Evolutionary conservation across 2,113 vertebrate species (phyloP).

Genomic region (Geococcyx californianus): DNA sequence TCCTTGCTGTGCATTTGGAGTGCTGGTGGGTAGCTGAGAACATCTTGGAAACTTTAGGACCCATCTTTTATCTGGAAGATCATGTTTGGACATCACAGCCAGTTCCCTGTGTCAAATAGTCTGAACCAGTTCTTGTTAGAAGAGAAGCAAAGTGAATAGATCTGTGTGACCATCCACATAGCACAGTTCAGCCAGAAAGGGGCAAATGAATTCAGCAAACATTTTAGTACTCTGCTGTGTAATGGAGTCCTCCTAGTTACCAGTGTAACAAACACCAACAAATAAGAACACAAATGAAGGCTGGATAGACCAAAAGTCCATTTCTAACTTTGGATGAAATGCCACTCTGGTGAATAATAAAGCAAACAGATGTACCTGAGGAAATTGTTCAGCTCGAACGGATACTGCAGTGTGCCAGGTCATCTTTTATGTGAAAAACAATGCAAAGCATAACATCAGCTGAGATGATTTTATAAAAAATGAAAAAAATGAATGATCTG

Average conservation of each 20-base stretch:
- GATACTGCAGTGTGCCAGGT: background rate
- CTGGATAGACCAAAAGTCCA: background rate
- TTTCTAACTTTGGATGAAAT: background rate
- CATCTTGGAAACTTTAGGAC: background rate
- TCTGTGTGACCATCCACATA: fast-evolving
- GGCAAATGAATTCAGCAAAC: background rate
- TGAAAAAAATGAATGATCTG: background rate
- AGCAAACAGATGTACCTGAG: background rate
- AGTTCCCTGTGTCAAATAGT: background rate
- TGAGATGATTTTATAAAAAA: background rate
- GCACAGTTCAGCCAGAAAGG: background rate
- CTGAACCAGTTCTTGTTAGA: background rate
- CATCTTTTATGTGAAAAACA: background rate
- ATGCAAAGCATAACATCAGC: background rate
- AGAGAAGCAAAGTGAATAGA: background rate
- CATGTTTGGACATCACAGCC: background rate
- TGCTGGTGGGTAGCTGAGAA: background rate
- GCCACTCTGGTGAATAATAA: background rate
- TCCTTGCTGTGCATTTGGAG: background rate
- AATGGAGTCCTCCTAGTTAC: background rate
- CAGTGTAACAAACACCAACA: background rate
- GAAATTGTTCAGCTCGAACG: background rate
- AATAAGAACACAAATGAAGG: background rate
- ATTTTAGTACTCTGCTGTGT: background rate
- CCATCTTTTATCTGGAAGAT: background rate